Conservation (phyloP, 2,888 invertebrate species). For the Coelopa pilipes region DNA sequence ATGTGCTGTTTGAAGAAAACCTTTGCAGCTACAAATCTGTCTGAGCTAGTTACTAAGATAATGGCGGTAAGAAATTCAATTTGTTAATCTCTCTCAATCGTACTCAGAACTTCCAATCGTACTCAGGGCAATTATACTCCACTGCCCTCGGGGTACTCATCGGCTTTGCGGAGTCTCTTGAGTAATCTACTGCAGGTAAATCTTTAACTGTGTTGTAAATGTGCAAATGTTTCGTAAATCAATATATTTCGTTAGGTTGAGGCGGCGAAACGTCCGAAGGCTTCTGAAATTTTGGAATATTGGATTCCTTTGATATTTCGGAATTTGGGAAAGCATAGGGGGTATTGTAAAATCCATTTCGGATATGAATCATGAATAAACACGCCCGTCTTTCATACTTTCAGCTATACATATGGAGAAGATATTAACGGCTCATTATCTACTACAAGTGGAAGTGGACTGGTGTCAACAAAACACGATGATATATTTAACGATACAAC, state of each 20-base stretch:
- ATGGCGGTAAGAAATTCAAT: conserved; percentile 70
- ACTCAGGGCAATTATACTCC: conserved; percentile 74
- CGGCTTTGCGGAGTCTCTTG: conserved; percentile 72
- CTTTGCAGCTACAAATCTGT: conserved; percentile 79
- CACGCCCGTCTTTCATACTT: background rate
- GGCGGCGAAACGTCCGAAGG: conserved; percentile 72
- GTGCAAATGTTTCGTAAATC: background rate
- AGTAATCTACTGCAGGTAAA: conserved; percentile 71
- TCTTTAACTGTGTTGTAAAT: background rate
- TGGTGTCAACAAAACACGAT: conserved; percentile 40
- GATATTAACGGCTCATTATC: conserved; percentile 47
- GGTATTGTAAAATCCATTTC: conserved; percentile 47
- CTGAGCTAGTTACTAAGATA: conserved; percentile 79
- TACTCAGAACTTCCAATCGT: background rate
- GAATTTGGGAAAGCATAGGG: conserved; percentile 64
- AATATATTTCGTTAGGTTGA: conserved; percentile 67
- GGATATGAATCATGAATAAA: too few relatives aligned
- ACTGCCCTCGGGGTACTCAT: conserved; percentile 74
- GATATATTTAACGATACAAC: background rate
- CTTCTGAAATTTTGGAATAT: conserved; percentile 71
- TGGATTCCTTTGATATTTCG: conserved; percentile 69
- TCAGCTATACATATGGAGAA: conserved; percentile 61
- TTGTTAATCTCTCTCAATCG: background rate
- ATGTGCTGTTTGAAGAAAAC: conserved; percentile 78
- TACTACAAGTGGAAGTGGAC: conserved; percentile 39